Evolutionary conservation across 2,888 invertebrate species (phyloP), one percentile per base, ranked within the genome.

Genomic region (Rhingia campestris): DNA sequence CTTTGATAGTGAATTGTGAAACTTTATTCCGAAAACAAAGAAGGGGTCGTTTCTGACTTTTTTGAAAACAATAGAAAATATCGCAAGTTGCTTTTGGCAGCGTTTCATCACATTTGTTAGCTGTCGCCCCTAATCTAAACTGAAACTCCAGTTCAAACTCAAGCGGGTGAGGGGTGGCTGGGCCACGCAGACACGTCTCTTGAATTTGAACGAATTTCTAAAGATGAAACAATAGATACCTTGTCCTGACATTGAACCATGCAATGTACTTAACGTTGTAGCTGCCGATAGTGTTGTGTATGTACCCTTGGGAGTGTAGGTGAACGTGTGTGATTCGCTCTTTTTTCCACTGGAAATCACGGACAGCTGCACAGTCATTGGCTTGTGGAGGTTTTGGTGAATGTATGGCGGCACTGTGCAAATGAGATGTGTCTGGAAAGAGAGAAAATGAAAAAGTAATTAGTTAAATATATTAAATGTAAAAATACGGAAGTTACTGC

Each of bases 301-400:
- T 56, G 88, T 88, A 74, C 90, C 91, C 87, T 91, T 91, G 67
- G 96, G 95, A 81, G 95, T 95, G 92, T 96, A 97, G 89, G 94
- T 93, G 93, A 97, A 97, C 86, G 93, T 93, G 92, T 97, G 97
- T 66, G 96, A 94, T 92, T 97, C 97, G 88, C 96, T 96, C 82
- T 95, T 95, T 92, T 96, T 96, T 88, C 96, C 97, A 88, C 96
- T 97, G 53, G 97, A 97, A 22, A 95, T 93, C 76, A 97, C 95
- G 91, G 94, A 94, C 90, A 97, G 92, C 91, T 95, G 95, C 81
- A 97, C 95, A 88, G 93, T 92, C 85, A 96, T 94, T 10, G 96
- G 93, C 90, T 96, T 96, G 35, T 92, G 80, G 12, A 92, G 89
- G 91, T 95, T 95, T 82, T 93, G 92, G 86, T 94, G 93, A 88